Evolutionary conservation across 2,113 vertebrate species (phyloP).

Genomic region (Cettia cetti): DNA sequence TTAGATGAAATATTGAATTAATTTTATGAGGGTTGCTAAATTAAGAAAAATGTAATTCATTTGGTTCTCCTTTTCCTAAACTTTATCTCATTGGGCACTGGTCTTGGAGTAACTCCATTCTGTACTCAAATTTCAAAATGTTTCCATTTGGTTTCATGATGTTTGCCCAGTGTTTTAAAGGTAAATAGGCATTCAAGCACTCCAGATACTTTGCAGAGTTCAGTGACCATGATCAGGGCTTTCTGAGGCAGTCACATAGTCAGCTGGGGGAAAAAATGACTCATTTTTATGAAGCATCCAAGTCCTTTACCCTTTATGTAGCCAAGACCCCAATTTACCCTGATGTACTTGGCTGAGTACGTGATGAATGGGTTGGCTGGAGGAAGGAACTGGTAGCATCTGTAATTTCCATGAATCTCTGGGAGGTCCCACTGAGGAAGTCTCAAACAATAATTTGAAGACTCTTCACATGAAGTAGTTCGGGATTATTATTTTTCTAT

Average conservation of each 20-base stretch:
- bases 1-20: background rate
- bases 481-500: background rate
- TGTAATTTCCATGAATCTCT: background rate
- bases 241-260: constrained; percentile 4
- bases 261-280: background rate
- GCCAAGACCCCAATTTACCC: constrained; percentile 37
- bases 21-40: background rate
- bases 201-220: background rate
- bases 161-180: constrained; percentile 4
- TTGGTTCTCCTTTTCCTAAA: background rate
- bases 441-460: background rate
- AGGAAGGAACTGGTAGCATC: background rate
- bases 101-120: background rate
- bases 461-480: background rate
- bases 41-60: background rate
- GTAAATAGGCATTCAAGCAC: background rate
- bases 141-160: constrained; percentile 8
- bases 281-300: constrained; percentile 12
- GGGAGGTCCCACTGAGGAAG: background rate
- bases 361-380: constrained; percentile 25
- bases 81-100: background rate
- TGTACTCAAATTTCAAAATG: background rate
- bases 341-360: constrained; percentile 4
- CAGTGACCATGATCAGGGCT: background rate
- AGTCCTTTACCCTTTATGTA: background rate